These are phyloP conservation scores for Phrixothrix hirtus DNA, from an alignment of 2,888 invertebrate genomes.

Conservation along the genomic window DNA sequence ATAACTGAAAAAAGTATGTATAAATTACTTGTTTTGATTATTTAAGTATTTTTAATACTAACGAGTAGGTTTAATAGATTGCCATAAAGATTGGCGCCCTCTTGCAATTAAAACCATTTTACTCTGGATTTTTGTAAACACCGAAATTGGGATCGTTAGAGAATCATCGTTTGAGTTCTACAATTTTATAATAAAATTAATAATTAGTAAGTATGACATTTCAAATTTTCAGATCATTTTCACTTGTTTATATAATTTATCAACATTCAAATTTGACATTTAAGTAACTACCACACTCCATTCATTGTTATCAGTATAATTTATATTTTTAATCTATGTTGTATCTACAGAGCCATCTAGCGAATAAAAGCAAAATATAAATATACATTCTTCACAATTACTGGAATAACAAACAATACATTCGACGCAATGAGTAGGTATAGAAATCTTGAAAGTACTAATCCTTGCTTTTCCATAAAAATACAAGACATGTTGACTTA, in stretches of 20 bases:
- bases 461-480: too few relatives aligned
- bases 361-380: too few relatives aligned
- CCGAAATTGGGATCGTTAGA: neutral
- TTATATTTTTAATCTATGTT: too few relatives aligned
- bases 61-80: constrained; percentile 9
- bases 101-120: constrained; percentile 10
- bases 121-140: constrained; percentile 3
- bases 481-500: too few relatives aligned
- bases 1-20: constrained; percentile 10
- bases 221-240: constrained; percentile 1
- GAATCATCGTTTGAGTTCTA: constrained; percentile 1
- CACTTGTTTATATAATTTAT: neutral
- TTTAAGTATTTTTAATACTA: neutral
- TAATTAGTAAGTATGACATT: constrained; percentile 6
- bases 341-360: too few relatives aligned
- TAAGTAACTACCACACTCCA: neutral
- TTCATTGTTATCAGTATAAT: too few relatives aligned
- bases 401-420: too few relatives aligned
- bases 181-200: neutral
- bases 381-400: too few relatives aligned
- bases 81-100: neutral
- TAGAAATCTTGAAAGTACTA: too few relatives aligned
- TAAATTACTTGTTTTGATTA: neutral
- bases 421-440: too few relatives aligned
- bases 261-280: neutral